Evolutionary conservation across 2,113 vertebrate species (phyloP), one percentile per base, ranked within the genome.

Genomic region (Tinamus guttatus): DNA sequence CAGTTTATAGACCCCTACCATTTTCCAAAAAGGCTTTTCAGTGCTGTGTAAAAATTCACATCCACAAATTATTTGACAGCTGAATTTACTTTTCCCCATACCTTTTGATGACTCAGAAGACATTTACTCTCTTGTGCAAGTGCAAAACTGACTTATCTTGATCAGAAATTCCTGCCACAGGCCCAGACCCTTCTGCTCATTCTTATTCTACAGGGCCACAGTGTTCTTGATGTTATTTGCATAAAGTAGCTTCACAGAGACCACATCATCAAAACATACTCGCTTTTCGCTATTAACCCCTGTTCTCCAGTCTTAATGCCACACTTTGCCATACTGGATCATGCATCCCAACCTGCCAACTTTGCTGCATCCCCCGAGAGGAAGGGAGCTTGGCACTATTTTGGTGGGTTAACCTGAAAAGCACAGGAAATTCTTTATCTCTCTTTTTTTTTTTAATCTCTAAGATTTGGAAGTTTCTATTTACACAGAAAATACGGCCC

Each of bases 261-360:
- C 36, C 24, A 10, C 36, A 51, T 7, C 13, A 49, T 34, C 45
- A 63, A 92, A 75, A 51, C 40, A 34, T 5, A 11, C 28, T 56
- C 14, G 43, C 43, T 73, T 7, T 18, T 81, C 11, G 20, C 75
- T 65, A 43, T 65, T 82, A 85, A 65, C 24, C 13, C 13, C 28
- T 92, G 36, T n/a, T 80, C 19, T 51, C 43, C 36, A 77, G 1
- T 5, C 62, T 76, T 64, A 69, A 70, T 32, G 38, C 70, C 64
- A 56, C 30, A n/a, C 41, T 63, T 36, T 69, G 62, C 14, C 0
- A 1, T 7, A 28, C 21, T 7, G 19, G 4, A 7, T 25, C 1
- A 1, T 4, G 1, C 17, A 27, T 65, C 30, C 45, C 3, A 0
- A 0, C 36, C 43, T 1, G 0, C 67, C 47, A 71, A 52, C 56